These are phyloP conservation scores for Vulpes ferrilata DNA, from an alignment of 2,113 vertebrate genomes.

Conservation along the genomic window DNA sequence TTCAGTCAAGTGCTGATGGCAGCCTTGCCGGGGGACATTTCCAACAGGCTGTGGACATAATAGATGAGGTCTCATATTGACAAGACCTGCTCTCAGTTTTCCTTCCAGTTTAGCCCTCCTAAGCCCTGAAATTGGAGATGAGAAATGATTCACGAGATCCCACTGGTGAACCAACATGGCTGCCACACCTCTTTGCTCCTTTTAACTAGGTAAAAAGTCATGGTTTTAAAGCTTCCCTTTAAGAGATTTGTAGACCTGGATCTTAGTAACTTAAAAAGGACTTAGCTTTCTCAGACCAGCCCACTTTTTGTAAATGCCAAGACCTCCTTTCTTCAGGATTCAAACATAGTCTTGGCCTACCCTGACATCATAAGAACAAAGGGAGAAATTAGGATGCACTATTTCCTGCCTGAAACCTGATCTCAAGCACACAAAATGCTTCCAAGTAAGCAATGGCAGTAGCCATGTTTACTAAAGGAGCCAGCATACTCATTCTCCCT, in stretches of 20 bases:
- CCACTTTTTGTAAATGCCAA: conserved; percentile 22
- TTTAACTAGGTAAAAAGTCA: conserved; percentile 59
- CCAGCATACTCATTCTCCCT: not conserved
- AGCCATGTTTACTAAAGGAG: not conserved
- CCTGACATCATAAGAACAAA: conserved; percentile 57
- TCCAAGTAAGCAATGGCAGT: not conserved
- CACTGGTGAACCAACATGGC: conserved; percentile 49
- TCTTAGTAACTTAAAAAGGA: conserved; percentile 69
- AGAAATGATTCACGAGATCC: conserved; percentile 70
- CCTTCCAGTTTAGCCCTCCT: conserved; percentile 78
- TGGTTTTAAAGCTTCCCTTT: conserved; percentile 56
- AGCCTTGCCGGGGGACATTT: conserved; percentile 81
- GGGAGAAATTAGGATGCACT: conserved; percentile 27
- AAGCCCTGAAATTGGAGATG: conserved; percentile 70
- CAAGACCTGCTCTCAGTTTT: conserved; percentile 80
- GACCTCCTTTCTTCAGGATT: conserved; percentile 39
- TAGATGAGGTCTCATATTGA: conserved; percentile 79
- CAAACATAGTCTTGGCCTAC: not conserved
- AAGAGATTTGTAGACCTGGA: conserved; percentile 62
- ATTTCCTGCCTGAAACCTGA: conserved; percentile 56
- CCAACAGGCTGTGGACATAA: conserved; percentile 83
- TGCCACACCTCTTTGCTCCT: conserved; percentile 55
- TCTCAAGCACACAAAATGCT: conserved; percentile 8
- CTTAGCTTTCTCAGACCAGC: conserved; percentile 70
- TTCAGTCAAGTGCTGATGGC: conserved; percentile 85